phyloP scores from a whole-genome alignment of 1,140 invertebrate species.

The Drosophila melanogaster region Release_6_plus_ISO1_MT NT_037436.4:7012001-7012500 shows the following conservation, averaged over 20 bases:
- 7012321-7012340: too few relatives aligned
- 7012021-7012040: neutral
- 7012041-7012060: slow-evolving; percentile 17
- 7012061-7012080: slow-evolving; percentile 30
- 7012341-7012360: too few relatives aligned
- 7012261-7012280: slow-evolving; percentile 60
- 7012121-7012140: neutral
- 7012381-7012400: too few relatives aligned
- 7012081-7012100: slow-evolving; percentile 7
- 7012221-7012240: slow-evolving; percentile 17
- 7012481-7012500: neutral
- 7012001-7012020: slow-evolving; percentile 7
- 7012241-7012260: slow-evolving; percentile 15
- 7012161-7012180: slow-evolving; percentile 36
- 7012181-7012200: slow-evolving; percentile 46
- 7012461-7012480: too few relatives aligned
- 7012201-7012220: slow-evolving; percentile 8
- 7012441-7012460: slow-evolving; percentile 20
- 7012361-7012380: too few relatives aligned
- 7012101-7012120: slow-evolving; percentile 9
- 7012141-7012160: neutral
- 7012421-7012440: neutral
- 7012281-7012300: slow-evolving; percentile 56
- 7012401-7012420: too few relatives aligned
- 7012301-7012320: neutral